These are phyloP conservation scores for Tachycineta bicolor DNA, from an alignment of 2,113 vertebrate genomes.

Conservation along the genomic window DNA sequence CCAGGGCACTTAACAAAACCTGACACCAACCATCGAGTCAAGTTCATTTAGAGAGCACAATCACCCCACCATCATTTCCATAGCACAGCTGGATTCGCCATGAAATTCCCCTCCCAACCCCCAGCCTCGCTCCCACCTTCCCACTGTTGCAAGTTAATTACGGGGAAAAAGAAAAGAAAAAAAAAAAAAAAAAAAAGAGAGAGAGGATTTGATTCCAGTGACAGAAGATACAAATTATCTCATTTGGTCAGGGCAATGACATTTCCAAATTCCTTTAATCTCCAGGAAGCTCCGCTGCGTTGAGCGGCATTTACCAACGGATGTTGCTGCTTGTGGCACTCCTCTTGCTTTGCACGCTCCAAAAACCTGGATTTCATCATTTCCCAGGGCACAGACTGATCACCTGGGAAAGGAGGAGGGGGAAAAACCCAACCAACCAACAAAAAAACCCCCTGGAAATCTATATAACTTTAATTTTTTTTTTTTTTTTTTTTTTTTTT, in stretches of 20 bases:
- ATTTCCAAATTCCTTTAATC: slow-evolving; percentile 62
- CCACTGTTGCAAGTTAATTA: slow-evolving; percentile 55
- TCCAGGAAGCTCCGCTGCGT: not conserved
- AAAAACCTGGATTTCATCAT: not conserved
- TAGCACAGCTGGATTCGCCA: slow-evolving; percentile 46
- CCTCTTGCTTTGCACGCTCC: not conserved
- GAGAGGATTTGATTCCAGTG: slow-evolving; percentile 5
- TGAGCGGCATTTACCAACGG: not conserved
- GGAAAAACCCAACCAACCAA: too few relatives aligned
- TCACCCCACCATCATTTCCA: slow-evolving; percentile 73
- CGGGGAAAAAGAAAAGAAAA: accelerated
- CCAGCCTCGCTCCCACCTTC: slow-evolving; percentile 9
- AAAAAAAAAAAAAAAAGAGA: not conserved
- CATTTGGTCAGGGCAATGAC: slow-evolving; percentile 62
- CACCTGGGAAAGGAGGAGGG: not conserved
- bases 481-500: not conserved
- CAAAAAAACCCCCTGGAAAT: not conserved
- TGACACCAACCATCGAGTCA: slow-evolving; percentile 77
- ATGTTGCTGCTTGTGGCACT: not conserved
- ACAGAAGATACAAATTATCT: slow-evolving; percentile 65
- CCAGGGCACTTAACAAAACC: slow-evolving; percentile 80
- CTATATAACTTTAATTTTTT: not conserved
- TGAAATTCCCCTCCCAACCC: slow-evolving; percentile 38
- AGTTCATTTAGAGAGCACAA: slow-evolving; percentile 81
- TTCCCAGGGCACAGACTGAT: not conserved